A percentile compares a stretch with the other conserved stretches of the same genome.
Conservation (phyloP, 2,888 invertebrate genomes). For the Thymelicus acteon region DNA sequence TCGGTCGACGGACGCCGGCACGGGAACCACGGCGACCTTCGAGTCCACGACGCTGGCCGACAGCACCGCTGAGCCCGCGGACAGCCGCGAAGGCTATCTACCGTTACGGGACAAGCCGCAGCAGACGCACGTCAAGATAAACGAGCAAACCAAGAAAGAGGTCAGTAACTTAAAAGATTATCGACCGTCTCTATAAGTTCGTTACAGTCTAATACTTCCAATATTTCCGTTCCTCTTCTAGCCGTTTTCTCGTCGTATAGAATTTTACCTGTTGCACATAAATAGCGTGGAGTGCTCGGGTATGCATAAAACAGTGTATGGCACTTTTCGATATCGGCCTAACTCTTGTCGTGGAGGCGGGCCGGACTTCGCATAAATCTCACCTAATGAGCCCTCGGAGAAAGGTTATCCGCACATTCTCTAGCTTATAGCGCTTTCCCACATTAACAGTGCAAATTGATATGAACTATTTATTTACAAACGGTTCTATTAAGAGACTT, state of each 20-base stretch:
- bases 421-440: conserved; percentile 59
- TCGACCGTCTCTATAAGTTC: conserved; percentile 59
- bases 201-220: conserved; percentile 72
- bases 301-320: conserved; percentile 27
- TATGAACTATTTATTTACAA: conserved; percentile 63
- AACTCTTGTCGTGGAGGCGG: conserved; percentile 20
- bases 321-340: conserved; percentile 35
- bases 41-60: conserved; percentile 67
- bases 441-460: conserved; percentile 71
- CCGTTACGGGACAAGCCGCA: conserved; percentile 79
- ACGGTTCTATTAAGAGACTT: conserved; percentile 62
- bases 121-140: conserved; percentile 80
- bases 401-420: conserved; percentile 63
- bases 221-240: conserved; percentile 41
- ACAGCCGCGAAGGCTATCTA: conserved; percentile 79
- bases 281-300: conserved; percentile 16
- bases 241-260: conserved; percentile 30
- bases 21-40: conserved; percentile 65
- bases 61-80: conserved; percentile 71
- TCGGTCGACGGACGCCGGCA: conserved; percentile 66
- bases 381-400: conserved; percentile 66
- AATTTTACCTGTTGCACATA: conserved; percentile 25
- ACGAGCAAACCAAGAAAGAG: conserved; percentile 84
- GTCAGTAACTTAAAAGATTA: conserved; percentile 74
- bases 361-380: conserved; percentile 58